These are phyloP conservation scores for Sesamia nonagrioides DNA, from an alignment of 1,140 invertebrate species.

Conservation along the genomic window DNA sequence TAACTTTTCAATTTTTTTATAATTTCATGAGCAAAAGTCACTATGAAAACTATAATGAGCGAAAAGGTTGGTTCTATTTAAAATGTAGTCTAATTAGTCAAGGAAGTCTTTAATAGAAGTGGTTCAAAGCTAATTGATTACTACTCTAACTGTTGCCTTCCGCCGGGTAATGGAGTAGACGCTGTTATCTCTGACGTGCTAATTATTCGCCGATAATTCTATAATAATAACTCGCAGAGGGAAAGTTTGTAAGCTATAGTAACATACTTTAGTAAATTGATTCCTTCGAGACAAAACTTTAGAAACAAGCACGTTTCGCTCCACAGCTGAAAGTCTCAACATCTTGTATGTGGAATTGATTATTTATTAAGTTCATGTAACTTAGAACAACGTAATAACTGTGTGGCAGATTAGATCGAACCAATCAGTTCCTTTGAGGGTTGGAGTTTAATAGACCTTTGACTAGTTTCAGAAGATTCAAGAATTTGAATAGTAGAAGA, in stretches of 20 bases:
- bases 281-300: conserved; percentile 12
- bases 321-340: not conserved
- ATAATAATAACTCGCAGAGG: not conserved
- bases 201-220: conserved; percentile 33
- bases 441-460: not conserved
- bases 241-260: conserved; percentile 8
- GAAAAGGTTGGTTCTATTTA: not conserved
- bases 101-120: conserved; percentile 9
- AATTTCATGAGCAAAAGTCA: not conserved
- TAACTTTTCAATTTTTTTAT: not conserved
- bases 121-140: conserved; percentile 26
- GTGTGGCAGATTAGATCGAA: not conserved
- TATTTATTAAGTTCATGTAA: not conserved
- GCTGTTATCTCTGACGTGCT: conserved; percentile 18
- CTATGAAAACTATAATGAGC: not conserved
- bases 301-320: conserved; percentile 8
- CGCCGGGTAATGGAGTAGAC: conserved; percentile 26
- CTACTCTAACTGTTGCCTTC: conserved; percentile 18
- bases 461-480: not conserved
- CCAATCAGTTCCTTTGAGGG: conserved; percentile 8
- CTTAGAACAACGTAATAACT: not conserved
- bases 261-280: conserved; percentile 18
- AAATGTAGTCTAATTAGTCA: not conserved
- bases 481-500: not conserved
- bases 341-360: conserved; percentile 17